Evolutionary conservation across 2,888 invertebrate species (phyloP), one percentile per base, ranked within the genome.

Genomic region (Steinernema carpocapsae): DNA sequence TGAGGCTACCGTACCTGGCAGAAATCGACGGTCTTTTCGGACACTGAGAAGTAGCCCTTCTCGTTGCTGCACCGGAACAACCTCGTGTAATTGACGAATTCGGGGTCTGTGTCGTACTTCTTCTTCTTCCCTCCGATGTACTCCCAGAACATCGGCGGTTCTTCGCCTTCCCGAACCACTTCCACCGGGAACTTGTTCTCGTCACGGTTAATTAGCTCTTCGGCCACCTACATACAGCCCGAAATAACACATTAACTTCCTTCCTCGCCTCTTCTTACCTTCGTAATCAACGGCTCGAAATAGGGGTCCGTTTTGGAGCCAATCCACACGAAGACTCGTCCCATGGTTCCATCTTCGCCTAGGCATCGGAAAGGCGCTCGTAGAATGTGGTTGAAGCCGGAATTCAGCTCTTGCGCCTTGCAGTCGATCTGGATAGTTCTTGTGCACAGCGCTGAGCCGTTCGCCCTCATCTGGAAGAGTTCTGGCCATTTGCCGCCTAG

Each of bases 11-110:
- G 19, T 64, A 93, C 94, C 91, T 96, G 95, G 88, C 95, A 96
- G 90, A 96, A 96, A 89, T 96, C 96, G 0, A 94, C 93, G 89
- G 97, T 99, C 88, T 99, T 99, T 89, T 99, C 99, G 0, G 97
- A 97, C 51, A 99, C 96, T 0, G 94, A 94, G 89, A 99, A 99
- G 89, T 97, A 99, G 4, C 99, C 99, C 88, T 97, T 97, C 88
- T 99, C 99, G 89, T 99, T 99, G 64, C 97, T 99, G 89, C 99
- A 99, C 73, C 99, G 92, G 90, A 99, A 99, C 48, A 99, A 91
- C 71, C 99, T 91, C 0, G 95, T 94, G 89, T 92, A 94, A 86
- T 93, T 92, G 92, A 99, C 95, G 88, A 93, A 99, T 52, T 93
- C 93, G 0, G 95, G 94, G 87, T 94, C 92, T 6, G 71, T 78